phyloP scores from a whole-genome alignment of 2,888 invertebrate genomes.

The Onchidella celtica region DNA sequence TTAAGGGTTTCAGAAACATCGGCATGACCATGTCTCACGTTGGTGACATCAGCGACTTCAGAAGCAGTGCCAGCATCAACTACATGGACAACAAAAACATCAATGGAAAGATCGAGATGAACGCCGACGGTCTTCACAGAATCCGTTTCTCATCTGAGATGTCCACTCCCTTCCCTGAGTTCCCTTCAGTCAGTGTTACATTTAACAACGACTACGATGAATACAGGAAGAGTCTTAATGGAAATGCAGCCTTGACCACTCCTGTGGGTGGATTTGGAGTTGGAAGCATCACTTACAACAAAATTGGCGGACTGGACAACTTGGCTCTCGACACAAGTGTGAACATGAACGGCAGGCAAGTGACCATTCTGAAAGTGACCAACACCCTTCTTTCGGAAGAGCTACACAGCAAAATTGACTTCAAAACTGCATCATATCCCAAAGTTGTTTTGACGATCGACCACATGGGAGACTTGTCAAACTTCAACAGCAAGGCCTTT shows the following conservation, averaged over 20 bases:
- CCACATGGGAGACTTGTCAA: slow-evolving; percentile 18
- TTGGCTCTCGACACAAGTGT: not conserved
- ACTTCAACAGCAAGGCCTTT: slow-evolving; percentile 38
- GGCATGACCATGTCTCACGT: slow-evolving; percentile 12
- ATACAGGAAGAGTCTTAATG: slow-evolving; percentile 2
- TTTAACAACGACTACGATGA: not conserved
- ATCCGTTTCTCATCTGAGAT: slow-evolving; percentile 27
- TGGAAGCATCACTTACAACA: slow-evolving; percentile 21
- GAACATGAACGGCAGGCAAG: not conserved
- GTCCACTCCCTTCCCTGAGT: slow-evolving; percentile 6
- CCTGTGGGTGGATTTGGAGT: slow-evolving; percentile 9
- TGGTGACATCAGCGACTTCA: slow-evolving; percentile 17
- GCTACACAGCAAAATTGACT: not conserved
- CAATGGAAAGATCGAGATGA: slow-evolving; percentile 40
- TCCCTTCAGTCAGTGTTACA: not conserved
- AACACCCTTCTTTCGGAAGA: not conserved
- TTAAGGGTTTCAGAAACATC: slow-evolving; percentile 20
- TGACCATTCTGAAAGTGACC: not conserved
- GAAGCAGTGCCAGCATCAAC: not conserved
- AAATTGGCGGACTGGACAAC: slow-evolving; percentile 8
- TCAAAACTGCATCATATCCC: not conserved
- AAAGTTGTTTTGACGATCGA: not conserved
- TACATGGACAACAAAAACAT: slow-evolving; percentile 47
- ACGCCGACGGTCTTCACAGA: not conserved
- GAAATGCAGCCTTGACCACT: not conserved